Percentiles rank a stretch among this genome's conserved stretches.
These are phyloP conservation scores for Leucoptera coffeella DNA, from an alignment of 2,888 invertebrate species.

Conservation along the genomic window DNA sequence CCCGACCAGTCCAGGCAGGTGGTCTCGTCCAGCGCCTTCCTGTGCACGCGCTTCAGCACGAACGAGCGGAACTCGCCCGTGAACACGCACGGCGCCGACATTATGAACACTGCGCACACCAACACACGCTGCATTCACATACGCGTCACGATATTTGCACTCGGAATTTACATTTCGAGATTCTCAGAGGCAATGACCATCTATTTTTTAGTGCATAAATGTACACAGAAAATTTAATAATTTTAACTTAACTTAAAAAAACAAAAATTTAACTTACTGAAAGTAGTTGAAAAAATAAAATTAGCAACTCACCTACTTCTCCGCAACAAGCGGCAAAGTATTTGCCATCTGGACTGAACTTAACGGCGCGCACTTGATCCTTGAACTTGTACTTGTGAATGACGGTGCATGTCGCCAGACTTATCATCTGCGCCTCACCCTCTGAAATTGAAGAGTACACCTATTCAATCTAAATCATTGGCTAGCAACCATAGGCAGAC, in stretches of 20 bases:
- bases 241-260: too few relatives aligned
- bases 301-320: slow-evolving; percentile 76
- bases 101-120: slow-evolving; percentile 66
- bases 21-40: slow-evolving; percentile 76
- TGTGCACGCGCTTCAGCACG: slow-evolving; percentile 73
- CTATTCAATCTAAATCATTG: too few relatives aligned
- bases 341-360: slow-evolving; percentile 92
- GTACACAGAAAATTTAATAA: too few relatives aligned
- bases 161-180: too few relatives aligned
- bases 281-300: too few relatives aligned
- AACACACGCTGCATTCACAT: too few relatives aligned
- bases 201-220: too few relatives aligned
- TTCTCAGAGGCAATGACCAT: too few relatives aligned
- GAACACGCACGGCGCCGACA: slow-evolving; percentile 75
- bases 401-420: slow-evolving; percentile 74
- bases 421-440: slow-evolving; percentile 81
- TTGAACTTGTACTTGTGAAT: slow-evolving; percentile 83
- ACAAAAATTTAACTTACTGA: too few relatives aligned
- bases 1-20: slow-evolving; percentile 88
- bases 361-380: slow-evolving; percentile 64
- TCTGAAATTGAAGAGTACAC: too few relatives aligned
- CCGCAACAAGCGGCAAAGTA: slow-evolving; percentile 88
- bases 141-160: too few relatives aligned
- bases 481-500: too few relatives aligned
- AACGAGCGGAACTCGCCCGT: slow-evolving; percentile 85